Percentiles rank a stretch among this genome's conserved stretches.
Evolutionary conservation across 2,113 vertebrate genomes (phyloP).

Genomic region (Xyrauchen texanus): DNA sequence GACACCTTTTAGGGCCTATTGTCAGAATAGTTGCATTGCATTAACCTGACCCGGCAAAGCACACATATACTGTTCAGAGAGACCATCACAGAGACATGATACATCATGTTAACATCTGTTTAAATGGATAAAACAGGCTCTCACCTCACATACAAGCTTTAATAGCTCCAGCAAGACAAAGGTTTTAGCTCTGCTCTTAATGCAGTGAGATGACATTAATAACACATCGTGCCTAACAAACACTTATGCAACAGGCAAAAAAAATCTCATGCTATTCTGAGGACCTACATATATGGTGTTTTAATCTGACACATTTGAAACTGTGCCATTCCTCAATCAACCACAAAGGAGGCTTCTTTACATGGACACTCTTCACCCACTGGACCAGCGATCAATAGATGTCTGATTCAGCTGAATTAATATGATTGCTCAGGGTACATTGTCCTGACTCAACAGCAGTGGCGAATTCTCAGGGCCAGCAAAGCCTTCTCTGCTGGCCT

Average conservation of each 20-base stretch:
- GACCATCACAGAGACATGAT: conserved; percentile 6
- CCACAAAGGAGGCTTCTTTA: conserved; percentile 39
- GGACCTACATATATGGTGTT: background rate
- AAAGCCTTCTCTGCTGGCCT: too few species aligned
- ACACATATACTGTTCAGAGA: background rate
- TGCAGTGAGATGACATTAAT: conserved; percentile 38
- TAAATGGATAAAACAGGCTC: conserved; percentile 26
- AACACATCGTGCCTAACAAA: conserved; percentile 11
- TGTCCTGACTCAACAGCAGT: conserved; percentile 60
- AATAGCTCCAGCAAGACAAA: background rate
- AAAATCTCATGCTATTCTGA: conserved; percentile 13
- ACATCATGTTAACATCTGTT: conserved; percentile 29
- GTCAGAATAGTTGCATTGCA: background rate
- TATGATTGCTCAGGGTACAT: conserved; percentile 68
- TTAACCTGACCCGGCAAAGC: conserved; percentile 7
- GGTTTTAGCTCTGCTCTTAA: conserved; percentile 19
- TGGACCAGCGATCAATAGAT: conserved; percentile 69
- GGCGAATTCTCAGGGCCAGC: too few species aligned
- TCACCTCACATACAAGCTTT: background rate
- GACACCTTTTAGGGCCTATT: background rate
- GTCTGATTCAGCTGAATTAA: conserved; percentile 69
- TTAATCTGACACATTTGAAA: conserved; percentile 25
- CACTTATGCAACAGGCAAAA: background rate
- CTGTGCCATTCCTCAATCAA: conserved; percentile 31
- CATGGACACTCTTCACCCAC: conserved; percentile 65